Evolutionary conservation across 2,888 invertebrate genomes (phyloP).

Genomic region (Epistrophella euchroma): DNA sequence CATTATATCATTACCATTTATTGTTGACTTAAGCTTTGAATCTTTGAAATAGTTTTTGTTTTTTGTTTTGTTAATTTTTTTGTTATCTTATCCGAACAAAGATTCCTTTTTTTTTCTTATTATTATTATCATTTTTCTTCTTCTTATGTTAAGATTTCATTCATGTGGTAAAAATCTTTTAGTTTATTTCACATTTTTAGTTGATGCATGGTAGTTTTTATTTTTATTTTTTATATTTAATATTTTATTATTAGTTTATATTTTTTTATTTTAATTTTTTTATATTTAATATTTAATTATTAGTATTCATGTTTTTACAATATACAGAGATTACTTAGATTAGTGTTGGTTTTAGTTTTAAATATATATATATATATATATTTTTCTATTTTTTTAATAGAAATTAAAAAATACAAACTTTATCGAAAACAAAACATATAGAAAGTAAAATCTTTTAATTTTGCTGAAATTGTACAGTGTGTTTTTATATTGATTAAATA

Average conservation of each 20-base stretch:
- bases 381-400: slow-evolving; percentile 48
- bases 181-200: slow-evolving; percentile 67
- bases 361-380: slow-evolving; percentile 30
- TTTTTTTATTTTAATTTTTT: slow-evolving; percentile 57
- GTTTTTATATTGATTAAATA: not conserved
- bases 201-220: slow-evolving; percentile 52
- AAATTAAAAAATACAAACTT: slow-evolving; percentile 41
- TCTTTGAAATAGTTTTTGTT: slow-evolving; percentile 35
- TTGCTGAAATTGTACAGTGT: slow-evolving; percentile 42
- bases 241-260: slow-evolving; percentile 14
- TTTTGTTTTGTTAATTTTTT: slow-evolving; percentile 16
- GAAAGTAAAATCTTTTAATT: slow-evolving; percentile 2
- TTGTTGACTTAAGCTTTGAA: slow-evolving; percentile 64
- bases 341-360: slow-evolving; percentile 33
- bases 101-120: slow-evolving; percentile 53
- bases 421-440: slow-evolving; percentile 50
- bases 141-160: slow-evolving; percentile 77
- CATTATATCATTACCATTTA: slow-evolving; percentile 45
- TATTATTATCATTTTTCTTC: slow-evolving; percentile 79
- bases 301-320: slow-evolving; percentile 53
- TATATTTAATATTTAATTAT: not conserved
- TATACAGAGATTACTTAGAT: slow-evolving; percentile 67
- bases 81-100: slow-evolving; percentile 45
- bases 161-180: slow-evolving; percentile 79
- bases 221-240: not conserved